Percentiles rank a stretch among this genome's conserved stretches.
Conservation (phyloP, 37 sponge, comb jelly and placozoan species). For the Eunapius fragilis region DNA sequence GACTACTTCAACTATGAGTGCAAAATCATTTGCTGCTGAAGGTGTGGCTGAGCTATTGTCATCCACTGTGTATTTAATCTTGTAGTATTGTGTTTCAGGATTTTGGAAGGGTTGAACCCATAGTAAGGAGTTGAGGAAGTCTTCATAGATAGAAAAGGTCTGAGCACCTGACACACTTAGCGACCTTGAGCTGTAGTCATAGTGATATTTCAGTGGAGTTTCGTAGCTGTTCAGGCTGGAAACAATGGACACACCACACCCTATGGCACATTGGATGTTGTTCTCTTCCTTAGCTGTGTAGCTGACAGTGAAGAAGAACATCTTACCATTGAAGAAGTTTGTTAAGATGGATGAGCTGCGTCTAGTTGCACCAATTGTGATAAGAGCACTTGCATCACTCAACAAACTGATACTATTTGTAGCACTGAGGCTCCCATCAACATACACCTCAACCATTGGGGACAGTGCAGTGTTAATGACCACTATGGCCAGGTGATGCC, state of each 20-base stretch:
- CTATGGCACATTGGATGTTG: constrained; percentile 70
- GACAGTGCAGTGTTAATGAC: constrained; percentile 6
- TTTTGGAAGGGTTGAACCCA: constrained; percentile 51
- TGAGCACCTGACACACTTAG: constrained; percentile 21
- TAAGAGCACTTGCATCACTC: constrained; percentile 14
- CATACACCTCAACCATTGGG: constrained; percentile 26
- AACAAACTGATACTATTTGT: constrained; percentile 2
- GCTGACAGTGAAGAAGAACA: constrained; percentile 44
- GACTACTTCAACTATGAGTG: background rate
- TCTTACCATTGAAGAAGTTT: constrained; percentile 74
- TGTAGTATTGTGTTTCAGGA: constrained; percentile 29
- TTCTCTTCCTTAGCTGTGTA: constrained; percentile 6
- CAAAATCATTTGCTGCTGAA: constrained; percentile 16
- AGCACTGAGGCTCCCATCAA: constrained; percentile 48
- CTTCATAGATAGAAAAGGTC: constrained; percentile 42
- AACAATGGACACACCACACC: constrained; percentile 73
- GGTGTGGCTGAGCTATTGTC: constrained; percentile 60
- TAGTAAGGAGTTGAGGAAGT: constrained; percentile 61
- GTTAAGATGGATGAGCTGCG: background rate
- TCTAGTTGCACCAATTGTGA: background rate
- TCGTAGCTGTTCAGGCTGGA: constrained; percentile 3
- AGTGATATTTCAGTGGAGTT: constrained; percentile 24
- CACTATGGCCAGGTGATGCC: constrained; percentile 77
- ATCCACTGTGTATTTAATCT: constrained; percentile 52
- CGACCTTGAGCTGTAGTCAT: constrained; percentile 49